These are phyloP conservation scores for Cavia aperea DNA, from an alignment of 2,113 vertebrate genomes.

Conservation along the genomic window DNA sequence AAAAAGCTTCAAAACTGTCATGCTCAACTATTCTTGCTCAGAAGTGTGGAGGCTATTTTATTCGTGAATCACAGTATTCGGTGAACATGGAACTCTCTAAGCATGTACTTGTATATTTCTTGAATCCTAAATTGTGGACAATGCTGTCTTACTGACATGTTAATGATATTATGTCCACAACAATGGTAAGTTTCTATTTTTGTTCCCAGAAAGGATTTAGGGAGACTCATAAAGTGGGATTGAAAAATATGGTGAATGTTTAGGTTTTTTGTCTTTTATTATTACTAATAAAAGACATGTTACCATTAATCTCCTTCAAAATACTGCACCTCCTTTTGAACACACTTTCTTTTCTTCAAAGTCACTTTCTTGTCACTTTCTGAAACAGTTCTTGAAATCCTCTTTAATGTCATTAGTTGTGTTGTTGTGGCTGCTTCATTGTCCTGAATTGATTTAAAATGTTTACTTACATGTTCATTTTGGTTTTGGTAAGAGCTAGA, in stretches of 20 bases:
- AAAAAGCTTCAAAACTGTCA: background rate
- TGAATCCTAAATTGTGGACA: background rate
- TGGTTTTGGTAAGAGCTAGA: background rate
- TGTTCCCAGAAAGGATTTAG: background rate
- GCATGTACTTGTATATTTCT: fast-evolving
- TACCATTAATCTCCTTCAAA: background rate
- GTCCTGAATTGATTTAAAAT: background rate
- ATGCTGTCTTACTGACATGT: background rate
- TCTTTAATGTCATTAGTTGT: background rate
- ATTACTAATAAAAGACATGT: background rate
- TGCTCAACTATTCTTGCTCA: background rate
- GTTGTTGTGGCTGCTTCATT: background rate
- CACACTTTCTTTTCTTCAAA: background rate
- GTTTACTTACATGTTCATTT: background rate
- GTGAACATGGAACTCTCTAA: fast-evolving
- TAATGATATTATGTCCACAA: background rate
- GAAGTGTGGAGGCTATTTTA: background rate
- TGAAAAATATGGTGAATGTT: background rate
- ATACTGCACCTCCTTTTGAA: background rate
- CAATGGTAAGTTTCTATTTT: background rate
- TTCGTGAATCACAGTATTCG: background rate
- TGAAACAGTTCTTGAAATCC: background rate
- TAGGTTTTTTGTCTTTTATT: background rate
- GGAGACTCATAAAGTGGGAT: background rate
- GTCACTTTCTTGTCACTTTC: background rate